phyloP scores from a whole-genome alignment of 2,888 invertebrate genomes.

The Penaeus monodon region DNA sequence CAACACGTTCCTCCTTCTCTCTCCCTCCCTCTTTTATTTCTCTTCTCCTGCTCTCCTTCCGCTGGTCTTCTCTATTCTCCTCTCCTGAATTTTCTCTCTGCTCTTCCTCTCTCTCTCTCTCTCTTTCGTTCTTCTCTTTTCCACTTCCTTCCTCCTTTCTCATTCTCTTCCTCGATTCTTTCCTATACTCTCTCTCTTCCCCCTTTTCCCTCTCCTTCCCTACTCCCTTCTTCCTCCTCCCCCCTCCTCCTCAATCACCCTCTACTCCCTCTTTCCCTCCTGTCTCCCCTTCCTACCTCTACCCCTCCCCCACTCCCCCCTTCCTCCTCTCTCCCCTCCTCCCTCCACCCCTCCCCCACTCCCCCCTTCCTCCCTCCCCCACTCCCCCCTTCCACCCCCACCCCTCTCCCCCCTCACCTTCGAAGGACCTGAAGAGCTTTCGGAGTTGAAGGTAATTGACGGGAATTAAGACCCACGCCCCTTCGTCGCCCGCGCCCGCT shows the following conservation, averaged over 20 bases:
- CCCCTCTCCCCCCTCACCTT: background rate
- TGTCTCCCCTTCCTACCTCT: background rate
- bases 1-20: background rate
- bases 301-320: background rate
- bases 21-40: background rate
- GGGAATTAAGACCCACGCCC: background rate
- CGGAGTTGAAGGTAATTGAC: background rate
- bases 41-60: background rate
- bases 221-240: background rate
- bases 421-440: background rate
- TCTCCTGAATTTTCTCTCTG: background rate
- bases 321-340: too few species aligned
- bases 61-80: background rate
- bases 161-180: too few species aligned
- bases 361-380: background rate
- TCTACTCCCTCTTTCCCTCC: background rate
- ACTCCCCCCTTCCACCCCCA: background rate
- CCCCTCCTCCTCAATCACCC: background rate
- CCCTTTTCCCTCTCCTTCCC: background rate
- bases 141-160: background rate
- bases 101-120: background rate
- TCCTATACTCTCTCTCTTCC: too few species aligned
- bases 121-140: background rate
- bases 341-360: background rate
- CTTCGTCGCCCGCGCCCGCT: too few species aligned